Base-by-base conservation (phyloP, 2,113 vertebrate genomes). In the Willisornis vidua region DNA sequence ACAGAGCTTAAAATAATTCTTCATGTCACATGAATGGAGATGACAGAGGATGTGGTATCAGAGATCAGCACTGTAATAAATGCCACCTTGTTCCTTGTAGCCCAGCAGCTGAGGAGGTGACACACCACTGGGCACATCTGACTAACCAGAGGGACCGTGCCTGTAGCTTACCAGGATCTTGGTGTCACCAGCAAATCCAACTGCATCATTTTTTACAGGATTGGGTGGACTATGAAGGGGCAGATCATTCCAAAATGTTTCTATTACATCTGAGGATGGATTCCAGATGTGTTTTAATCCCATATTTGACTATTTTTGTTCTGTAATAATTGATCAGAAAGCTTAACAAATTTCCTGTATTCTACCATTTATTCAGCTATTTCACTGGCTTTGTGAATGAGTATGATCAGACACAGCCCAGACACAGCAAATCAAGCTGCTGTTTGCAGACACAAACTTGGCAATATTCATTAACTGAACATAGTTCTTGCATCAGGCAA, bases 1-100 rank as follows among this genome's bases (percentile, higher is more conserved):
- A 81, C 22, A 89, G 70, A 89, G 85, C 93, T 87, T 93, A 93
- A 95, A 95, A 87, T 85, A 92, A 89, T 93, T 82, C 75, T 70
- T 61, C 66, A 29, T 91, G 89, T 94, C 37, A 3, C 63, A 68
- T 68, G 94, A 89, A 72, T 45, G 81, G 80, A 78, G 52, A 81
- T 67, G 48, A 71, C 74, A 68, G 73, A 89, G 79, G 83, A 89
- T 82, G 61, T 29, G 80, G n/a, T 57, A 95, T 35, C 76, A 78
- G 86, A 92, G 76, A 76, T 68, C 59, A 73, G 77, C 54, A 33
- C 31, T 89, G 37, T 33, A 61, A 76, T 41, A 70, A 68, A 46
- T 14, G 58, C 70, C 68, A 59, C 45, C 45, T 70, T 41, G 23
- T 39, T 83, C 89, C 92, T 85, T 39, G 0, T 87, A 91, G 66